Conservation (phyloP, 2,888 invertebrate genomes). For the Andrena hattorfiana region DNA sequence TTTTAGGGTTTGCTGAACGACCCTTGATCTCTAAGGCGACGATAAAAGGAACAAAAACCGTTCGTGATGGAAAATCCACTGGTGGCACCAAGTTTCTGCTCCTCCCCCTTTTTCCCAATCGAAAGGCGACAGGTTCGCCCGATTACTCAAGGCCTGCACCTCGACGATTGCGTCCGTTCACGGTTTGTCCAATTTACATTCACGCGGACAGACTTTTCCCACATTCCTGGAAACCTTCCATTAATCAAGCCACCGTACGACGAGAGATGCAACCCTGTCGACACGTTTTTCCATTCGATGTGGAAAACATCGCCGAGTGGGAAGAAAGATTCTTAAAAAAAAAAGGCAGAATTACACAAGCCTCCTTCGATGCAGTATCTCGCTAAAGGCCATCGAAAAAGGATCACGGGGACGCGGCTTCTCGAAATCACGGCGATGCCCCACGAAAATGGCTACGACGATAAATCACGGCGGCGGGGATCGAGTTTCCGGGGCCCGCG, state of each 20-base stretch:
- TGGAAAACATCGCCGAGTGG: constrained; percentile 41
- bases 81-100: not conserved
- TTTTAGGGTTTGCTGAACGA: too few relatives aligned
- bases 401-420: too few relatives aligned
- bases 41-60: too few relatives aligned
- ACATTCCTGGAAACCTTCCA: constrained; percentile 44
- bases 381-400: too few relatives aligned
- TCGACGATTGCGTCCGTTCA: constrained; percentile 30
- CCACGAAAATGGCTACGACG: constrained; percentile 35
- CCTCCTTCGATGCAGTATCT: too few relatives aligned
- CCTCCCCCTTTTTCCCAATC: not conserved
- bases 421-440: too few relatives aligned
- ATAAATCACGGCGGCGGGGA: constrained; percentile 60
- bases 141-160: constrained; percentile 54
- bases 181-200: constrained; percentile 62
- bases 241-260: constrained; percentile 53
- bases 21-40: too few relatives aligned
- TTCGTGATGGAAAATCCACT: not conserved
- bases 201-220: constrained; percentile 52
- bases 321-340: not conserved
- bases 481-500: constrained; percentile 50
- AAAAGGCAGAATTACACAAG: not conserved
- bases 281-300: constrained; percentile 38
- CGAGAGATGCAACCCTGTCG: constrained; percentile 17
- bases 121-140: constrained; percentile 20